These are phyloP conservation scores for Mobula birostris DNA, from an alignment of 2,113 vertebrate species.

Conservation along the genomic window DNA sequence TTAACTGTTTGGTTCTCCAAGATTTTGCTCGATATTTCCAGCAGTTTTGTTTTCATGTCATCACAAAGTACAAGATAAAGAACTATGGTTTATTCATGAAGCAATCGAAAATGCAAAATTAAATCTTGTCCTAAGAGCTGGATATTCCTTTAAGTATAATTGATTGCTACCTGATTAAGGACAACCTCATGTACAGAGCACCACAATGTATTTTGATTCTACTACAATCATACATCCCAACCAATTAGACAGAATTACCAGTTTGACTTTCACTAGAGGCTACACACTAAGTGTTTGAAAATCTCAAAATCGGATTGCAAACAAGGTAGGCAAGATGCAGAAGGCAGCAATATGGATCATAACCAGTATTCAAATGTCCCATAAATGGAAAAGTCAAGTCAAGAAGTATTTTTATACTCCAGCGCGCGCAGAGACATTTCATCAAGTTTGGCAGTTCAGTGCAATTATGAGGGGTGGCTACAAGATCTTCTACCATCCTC, in stretches of 20 bases:
- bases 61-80: too few relatives aligned
- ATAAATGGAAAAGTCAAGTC: background rate
- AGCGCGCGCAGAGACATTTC: background rate
- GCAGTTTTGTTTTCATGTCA: too few relatives aligned
- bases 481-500: too few relatives aligned
- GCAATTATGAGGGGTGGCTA: background rate
- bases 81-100: background rate
- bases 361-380: background rate
- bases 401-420: background rate
- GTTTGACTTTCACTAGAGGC: background rate
- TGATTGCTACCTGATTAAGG: background rate
- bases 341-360: background rate
- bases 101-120: background rate
- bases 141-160: background rate
- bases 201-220: background rate
- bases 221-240: background rate
- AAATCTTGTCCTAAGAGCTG: background rate
- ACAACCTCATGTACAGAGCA: background rate
- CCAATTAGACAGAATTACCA: background rate
- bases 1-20: too few relatives aligned
- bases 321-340: background rate
- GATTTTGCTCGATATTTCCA: too few relatives aligned
- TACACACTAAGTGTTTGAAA: background rate
- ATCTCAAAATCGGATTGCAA: background rate
- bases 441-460: background rate